A percentile compares a stretch with the other conserved stretches of the same genome.
Evolutionary conservation across 1,140 invertebrate genomes (phyloP).

Genomic region (Tetramorium simillimum): DNA sequence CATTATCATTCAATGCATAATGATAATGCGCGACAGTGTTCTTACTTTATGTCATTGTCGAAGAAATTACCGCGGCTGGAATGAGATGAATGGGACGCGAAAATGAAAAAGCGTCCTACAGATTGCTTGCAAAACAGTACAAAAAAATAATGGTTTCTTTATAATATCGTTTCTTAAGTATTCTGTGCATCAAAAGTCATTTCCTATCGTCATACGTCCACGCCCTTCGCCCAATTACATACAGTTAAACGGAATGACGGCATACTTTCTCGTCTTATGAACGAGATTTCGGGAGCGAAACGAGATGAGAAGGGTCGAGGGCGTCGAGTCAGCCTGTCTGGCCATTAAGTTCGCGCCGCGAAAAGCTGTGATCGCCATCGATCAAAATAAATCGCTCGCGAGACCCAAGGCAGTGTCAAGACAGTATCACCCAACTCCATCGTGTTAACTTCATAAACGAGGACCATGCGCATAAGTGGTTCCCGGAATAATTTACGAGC

Average conservation of each 20-base stretch:
- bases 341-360: slow-evolving; percentile 32
- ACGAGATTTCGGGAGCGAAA: slow-evolving; percentile 19
- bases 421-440: slow-evolving; percentile 34
- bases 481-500: slow-evolving; percentile 51
- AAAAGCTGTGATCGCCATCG: slow-evolving; percentile 17
- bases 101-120: not conserved
- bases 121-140: not conserved
- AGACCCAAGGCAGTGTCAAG: not conserved
- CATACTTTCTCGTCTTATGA: slow-evolving; percentile 14
- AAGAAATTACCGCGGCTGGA: not conserved
- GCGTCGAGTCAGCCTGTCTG: slow-evolving; percentile 37
- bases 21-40: not conserved
- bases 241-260: slow-evolving; percentile 48
- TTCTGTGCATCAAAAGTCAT: not conserved
- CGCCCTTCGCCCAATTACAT: slow-evolving; percentile 14
- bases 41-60: not conserved
- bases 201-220: not conserved
- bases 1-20: slow-evolving; percentile 39
- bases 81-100: not conserved
- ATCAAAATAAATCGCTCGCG: slow-evolving; percentile 44
- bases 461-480: slow-evolving; percentile 36
- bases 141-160: not conserved
- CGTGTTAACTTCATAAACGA: slow-evolving; percentile 56
- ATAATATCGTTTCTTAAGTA: not conserved
- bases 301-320: slow-evolving; percentile 9